Percentiles rank a stretch among this genome's conserved stretches.
Conservation (phyloP, 2,113 vertebrate species). For the Gobio gobio region DNA sequence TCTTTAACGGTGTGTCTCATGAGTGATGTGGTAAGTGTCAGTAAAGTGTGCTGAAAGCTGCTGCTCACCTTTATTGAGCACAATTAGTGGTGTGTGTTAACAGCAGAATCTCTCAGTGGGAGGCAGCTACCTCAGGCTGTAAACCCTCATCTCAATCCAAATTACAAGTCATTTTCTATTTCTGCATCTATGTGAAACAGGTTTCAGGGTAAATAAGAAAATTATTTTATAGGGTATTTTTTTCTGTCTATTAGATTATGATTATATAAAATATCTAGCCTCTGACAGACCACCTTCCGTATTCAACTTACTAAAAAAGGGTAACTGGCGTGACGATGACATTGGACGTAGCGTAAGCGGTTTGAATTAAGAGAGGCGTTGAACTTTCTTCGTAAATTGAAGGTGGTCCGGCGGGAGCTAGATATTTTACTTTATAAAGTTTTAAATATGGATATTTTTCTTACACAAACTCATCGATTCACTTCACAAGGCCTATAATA, state of each 20-base stretch:
- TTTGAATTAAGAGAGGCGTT: too few species aligned
- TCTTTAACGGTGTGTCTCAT: not conserved
- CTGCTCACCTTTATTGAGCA: slow-evolving; percentile 37
- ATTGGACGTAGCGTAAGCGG: too few species aligned
- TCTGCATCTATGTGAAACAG: not conserved
- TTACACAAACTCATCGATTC: too few species aligned
- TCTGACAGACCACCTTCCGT: too few species aligned
- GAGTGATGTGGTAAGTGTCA: slow-evolving; percentile 39
- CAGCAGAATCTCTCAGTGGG: slow-evolving; percentile 13
- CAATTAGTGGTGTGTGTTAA: slow-evolving; percentile 39
- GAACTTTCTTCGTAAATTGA: too few species aligned
- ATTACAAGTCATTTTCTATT: not conserved
- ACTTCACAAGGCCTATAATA: too few species aligned
- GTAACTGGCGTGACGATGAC: too few species aligned
- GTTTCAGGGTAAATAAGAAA: not conserved
- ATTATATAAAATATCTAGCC: not conserved
- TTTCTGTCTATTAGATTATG: not conserved
- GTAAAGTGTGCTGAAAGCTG: slow-evolving; percentile 38
- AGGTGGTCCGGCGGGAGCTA: too few species aligned
- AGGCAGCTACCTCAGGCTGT: slow-evolving; percentile 25
- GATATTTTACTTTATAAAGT: too few species aligned
- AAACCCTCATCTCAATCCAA: slow-evolving; percentile 14
- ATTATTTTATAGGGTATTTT: not conserved
- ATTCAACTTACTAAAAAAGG: too few species aligned
- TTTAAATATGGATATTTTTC: too few species aligned